These are phyloP conservation scores for Dasysyrphus albostriatus DNA, from an alignment of 2,888 invertebrate species.

Conservation along the genomic window DNA sequence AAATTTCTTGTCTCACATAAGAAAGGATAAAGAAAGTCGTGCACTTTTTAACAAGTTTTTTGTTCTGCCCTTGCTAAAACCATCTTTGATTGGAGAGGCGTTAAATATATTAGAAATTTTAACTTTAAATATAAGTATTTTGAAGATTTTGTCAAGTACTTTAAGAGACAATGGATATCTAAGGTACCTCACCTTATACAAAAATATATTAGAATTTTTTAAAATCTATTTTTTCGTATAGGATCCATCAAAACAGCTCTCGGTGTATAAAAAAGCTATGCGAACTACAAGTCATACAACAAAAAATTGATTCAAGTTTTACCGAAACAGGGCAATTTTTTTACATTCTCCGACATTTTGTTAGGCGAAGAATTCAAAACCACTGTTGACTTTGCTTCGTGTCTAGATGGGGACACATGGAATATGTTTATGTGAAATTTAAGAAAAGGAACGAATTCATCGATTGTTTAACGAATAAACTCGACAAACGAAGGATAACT, in stretches of 20 bases:
- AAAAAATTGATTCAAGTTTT: not conserved
- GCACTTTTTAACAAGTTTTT: no score
- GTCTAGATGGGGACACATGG: conserved; percentile 16
- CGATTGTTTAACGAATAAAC: not conserved
- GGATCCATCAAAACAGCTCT: not conserved
- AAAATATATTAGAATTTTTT: no score
- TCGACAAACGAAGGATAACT: conserved; percentile 15
- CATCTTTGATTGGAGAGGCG: no score
- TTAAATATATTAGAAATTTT: no score
- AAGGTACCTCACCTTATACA: no score
- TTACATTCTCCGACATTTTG: conserved; percentile 4
- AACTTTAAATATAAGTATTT: no score
- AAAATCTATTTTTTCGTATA: no score
- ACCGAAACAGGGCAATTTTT: conserved; percentile 9
- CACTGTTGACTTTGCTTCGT: conserved; percentile 18
- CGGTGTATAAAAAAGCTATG: not conserved
- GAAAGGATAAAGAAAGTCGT: no score
- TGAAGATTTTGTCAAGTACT: no score
- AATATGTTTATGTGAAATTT: conserved; percentile 32
- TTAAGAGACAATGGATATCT: no score
- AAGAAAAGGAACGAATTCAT: conserved; percentile 28
- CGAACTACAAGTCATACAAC: not conserved
- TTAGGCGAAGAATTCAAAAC: conserved; percentile 23
- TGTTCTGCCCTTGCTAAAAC: no score
- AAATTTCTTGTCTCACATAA: no score